Conservation (phyloP, 1,140 invertebrate genomes). For the Coelopa frigida region DNA sequence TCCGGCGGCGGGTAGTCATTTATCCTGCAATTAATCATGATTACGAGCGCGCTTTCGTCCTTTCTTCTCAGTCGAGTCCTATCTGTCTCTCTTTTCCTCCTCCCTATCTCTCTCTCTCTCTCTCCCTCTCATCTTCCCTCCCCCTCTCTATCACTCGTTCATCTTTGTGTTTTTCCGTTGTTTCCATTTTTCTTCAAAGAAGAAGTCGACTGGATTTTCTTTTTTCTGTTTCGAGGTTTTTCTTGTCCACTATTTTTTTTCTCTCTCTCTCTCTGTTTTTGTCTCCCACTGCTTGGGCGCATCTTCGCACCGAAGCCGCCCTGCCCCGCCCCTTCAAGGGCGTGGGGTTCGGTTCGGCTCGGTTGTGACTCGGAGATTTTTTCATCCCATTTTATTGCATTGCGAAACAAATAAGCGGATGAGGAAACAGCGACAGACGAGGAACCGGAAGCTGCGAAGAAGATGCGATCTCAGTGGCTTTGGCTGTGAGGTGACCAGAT, state of each 20-base stretch:
- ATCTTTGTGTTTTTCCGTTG: background rate
- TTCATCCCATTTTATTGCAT: too few relatives aligned
- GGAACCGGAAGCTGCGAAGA: too few relatives aligned
- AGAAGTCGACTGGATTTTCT: slow-evolving; percentile 2
- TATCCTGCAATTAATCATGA: slow-evolving; percentile 41
- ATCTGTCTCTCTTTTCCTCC: background rate
- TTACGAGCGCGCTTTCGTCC: slow-evolving; percentile 20
- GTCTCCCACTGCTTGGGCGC: slow-evolving; percentile 18
- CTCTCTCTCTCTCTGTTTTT: slow-evolving; percentile 12
- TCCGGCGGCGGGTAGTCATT: slow-evolving; percentile 26
- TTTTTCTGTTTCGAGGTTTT: slow-evolving; percentile 7
- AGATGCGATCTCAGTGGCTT: too few relatives aligned
- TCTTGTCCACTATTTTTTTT: slow-evolving; percentile 9
- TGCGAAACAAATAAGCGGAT: too few relatives aligned
- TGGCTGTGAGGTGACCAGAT: too few relatives aligned
- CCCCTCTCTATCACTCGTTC: background rate
- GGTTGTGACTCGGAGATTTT: too few relatives aligned
- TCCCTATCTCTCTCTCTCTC: background rate
- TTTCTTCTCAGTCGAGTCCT: background rate
- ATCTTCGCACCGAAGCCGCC: too few relatives aligned
- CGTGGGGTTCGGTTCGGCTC: too few relatives aligned
- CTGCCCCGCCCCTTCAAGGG: too few relatives aligned
- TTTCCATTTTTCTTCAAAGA: slow-evolving; percentile 4
- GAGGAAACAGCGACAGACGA: too few relatives aligned
- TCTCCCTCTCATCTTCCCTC: background rate